Conservation (phyloP, 2,797 vertebrate species). For the Ctenosaura bakeri region DNA sequence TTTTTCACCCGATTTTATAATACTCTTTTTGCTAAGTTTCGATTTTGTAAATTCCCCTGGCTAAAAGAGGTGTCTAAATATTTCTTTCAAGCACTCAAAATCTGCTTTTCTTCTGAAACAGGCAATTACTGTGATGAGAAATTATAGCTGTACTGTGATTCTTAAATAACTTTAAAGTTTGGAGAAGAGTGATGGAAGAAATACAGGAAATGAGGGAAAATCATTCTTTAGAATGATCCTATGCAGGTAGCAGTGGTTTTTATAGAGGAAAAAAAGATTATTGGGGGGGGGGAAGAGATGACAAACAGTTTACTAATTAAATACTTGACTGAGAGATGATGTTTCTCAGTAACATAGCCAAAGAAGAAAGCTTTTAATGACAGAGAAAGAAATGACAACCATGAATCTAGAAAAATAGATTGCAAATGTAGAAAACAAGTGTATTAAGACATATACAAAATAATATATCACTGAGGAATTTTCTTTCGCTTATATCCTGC, state of each 20-base stretch:
- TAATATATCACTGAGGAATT: no score
- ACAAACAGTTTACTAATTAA: conserved; percentile 14
- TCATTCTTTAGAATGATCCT: not conserved
- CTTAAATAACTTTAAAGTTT: conserved; percentile 13
- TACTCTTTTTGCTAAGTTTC: not conserved
- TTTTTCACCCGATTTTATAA: conserved; percentile 5
- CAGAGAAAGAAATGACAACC: not conserved
- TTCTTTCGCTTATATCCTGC: no score
- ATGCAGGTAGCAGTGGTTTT: not conserved
- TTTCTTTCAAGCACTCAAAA: conserved; percentile 28
- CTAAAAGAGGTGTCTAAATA: conserved; percentile 37
- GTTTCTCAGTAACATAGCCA: conserved; percentile 3
- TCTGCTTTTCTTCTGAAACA: conserved; percentile 28
- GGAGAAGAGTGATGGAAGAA: not conserved
- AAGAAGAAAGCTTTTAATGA: conserved; percentile 13
- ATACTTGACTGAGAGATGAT: not conserved
- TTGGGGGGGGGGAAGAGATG: not conserved
- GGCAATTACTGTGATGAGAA: conserved; percentile 32
- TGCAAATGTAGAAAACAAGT: no score
- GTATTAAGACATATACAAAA: no score
- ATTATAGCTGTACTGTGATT: conserved; percentile 7
- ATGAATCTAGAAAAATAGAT: not conserved
- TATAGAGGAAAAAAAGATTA: not conserved
- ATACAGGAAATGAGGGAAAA: not conserved
- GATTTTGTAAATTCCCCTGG: conserved; percentile 27